phyloP scores from a whole-genome alignment of 2,888 invertebrate species.

The Diaphora mendica region DNA sequence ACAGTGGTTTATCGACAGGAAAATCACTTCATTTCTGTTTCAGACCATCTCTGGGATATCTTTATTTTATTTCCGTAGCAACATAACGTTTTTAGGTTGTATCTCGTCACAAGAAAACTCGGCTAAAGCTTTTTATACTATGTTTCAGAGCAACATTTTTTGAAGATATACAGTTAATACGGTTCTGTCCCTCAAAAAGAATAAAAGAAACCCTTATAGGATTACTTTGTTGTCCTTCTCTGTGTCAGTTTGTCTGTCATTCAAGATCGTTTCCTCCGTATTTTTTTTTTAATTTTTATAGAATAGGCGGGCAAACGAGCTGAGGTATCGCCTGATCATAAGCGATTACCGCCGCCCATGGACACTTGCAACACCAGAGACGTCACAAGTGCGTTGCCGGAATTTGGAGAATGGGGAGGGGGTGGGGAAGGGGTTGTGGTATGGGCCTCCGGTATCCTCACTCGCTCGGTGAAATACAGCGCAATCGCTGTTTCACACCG shows the following conservation, averaged over 20 bases:
- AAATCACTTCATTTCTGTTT: slow-evolving; percentile 25
- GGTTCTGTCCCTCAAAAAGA: neutral
- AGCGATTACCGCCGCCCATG: too few species aligned
- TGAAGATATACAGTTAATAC: neutral
- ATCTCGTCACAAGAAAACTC: neutral
- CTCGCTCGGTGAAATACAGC: too few species aligned
- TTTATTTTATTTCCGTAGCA: slow-evolving; percentile 7
- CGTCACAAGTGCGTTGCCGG: too few species aligned
- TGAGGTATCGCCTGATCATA: too few species aligned
- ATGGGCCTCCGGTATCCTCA: too few species aligned
- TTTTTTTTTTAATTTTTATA: too few species aligned
- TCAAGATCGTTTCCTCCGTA: neutral
- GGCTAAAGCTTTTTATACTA: neutral
- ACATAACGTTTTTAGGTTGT: neutral
- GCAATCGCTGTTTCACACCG: too few species aligned
- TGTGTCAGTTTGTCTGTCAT: slow-evolving; percentile 2
- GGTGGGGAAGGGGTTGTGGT: too few species aligned
- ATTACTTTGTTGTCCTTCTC: neutral
- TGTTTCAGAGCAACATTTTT: neutral
- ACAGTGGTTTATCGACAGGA: slow-evolving; percentile 14
- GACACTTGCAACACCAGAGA: too few species aligned
- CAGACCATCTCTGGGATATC: neutral
- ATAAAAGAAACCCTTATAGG: neutral
- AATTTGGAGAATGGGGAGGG: too few species aligned
- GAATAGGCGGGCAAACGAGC: too few species aligned